phyloP scores from a whole-genome alignment of 2,113 vertebrate genomes.

The Chaetura pelagica region DNA sequence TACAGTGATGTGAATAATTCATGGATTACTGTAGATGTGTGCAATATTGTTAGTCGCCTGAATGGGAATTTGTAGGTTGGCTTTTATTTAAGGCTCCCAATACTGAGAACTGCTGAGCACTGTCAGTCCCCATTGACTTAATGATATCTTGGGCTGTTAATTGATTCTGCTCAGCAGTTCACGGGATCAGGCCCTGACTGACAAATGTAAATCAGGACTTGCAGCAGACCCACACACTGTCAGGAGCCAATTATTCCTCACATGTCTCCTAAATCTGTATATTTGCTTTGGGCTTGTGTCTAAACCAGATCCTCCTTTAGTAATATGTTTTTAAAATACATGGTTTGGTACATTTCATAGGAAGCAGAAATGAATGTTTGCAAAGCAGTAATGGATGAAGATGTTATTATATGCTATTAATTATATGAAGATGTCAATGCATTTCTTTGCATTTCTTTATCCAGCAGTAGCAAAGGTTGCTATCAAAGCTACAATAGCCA shows the following conservation, averaged over 20 bases:
- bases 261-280: not conserved
- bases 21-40: not conserved
- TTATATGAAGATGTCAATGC: not conserved
- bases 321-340: not conserved
- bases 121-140: not conserved
- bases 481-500: not conserved
- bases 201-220: not conserved
- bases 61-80: not conserved
- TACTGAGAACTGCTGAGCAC: not conserved
- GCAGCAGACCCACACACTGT: fast-evolving
- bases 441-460: not conserved
- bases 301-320: not conserved
- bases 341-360: not conserved
- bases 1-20: not conserved
- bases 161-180: not conserved
- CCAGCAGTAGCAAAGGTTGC: not conserved
- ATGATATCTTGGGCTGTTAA: not conserved
- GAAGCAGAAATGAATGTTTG: not conserved
- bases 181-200: not conserved
- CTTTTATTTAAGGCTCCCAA: not conserved
- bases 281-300: not conserved
- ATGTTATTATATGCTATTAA: not conserved
- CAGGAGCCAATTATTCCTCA: not conserved
- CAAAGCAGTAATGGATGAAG: not conserved
- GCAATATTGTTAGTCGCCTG: not conserved